These are phyloP conservation scores for Drosophila bunnanda DNA, from an alignment of 2,888 invertebrate species.

Conservation along the genomic window DNA sequence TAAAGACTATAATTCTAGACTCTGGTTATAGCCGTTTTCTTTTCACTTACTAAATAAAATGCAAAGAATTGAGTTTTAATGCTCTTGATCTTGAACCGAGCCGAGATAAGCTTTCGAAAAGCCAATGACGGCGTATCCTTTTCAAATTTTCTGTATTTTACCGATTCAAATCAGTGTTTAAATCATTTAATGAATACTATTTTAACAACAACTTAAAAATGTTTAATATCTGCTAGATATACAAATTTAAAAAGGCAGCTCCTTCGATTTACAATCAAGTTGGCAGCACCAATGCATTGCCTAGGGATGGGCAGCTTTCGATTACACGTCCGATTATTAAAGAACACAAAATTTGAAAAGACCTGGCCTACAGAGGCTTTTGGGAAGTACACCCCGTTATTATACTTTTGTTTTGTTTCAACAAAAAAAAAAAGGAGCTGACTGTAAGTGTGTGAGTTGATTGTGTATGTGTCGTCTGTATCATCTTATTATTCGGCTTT, in stretches of 20 bases:
- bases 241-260: conserved; percentile 2
- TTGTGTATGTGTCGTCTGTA: conserved; percentile 9
- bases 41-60: conserved; percentile 71
- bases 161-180: background rate
- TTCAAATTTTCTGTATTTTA: conserved; percentile 3
- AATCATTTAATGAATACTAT: conserved; percentile 8
- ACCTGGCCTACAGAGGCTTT: conserved; percentile 5
- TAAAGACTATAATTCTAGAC: conserved; percentile 58
- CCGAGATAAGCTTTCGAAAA: conserved; percentile 2
- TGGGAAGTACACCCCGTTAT: conserved; percentile 2
- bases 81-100: conserved; percentile 23
- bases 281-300: conserved; percentile 2
- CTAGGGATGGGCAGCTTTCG: conserved; percentile 10
- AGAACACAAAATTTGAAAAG: conserved; percentile 15
- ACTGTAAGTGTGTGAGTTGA: conserved; percentile 21
- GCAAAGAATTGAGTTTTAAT: conserved; percentile 70
- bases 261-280: conserved; percentile 5
- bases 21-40: conserved; percentile 52
- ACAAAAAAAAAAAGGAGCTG: conserved; percentile 7
- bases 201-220: background rate
- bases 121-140: background rate
- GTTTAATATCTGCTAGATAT: background rate
- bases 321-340: background rate
- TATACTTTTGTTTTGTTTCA: conserved; percentile 11
- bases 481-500: conserved; percentile 5